Conservation (phyloP, 2,797 vertebrate species). For the Periophthalmus magnuspinnatus region DNA sequence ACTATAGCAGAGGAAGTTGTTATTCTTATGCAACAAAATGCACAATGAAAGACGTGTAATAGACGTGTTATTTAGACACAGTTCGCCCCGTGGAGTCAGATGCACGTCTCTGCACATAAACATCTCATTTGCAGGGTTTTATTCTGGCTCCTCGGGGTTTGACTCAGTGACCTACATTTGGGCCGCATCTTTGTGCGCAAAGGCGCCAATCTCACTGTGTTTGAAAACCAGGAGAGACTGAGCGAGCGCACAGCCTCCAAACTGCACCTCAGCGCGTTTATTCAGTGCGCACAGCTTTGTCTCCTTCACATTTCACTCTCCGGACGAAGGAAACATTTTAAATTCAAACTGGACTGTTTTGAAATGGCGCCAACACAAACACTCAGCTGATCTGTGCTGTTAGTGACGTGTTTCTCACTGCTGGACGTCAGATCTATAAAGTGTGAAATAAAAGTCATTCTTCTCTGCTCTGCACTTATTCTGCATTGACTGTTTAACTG, state of each 20-base stretch:
- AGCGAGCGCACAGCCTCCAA: conserved; percentile 21
- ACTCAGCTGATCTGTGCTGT: conserved; percentile 53
- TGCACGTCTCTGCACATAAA: neutral
- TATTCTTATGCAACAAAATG: conserved; percentile 51
- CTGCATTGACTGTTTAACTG: too few species aligned
- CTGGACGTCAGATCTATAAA: neutral
- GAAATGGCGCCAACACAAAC: conserved; percentile 73
- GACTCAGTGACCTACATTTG: conserved; percentile 80
- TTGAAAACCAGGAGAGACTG: conserved; percentile 81
- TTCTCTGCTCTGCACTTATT: neutral
- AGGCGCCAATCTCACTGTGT: conserved; percentile 80
- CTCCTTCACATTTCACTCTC: neutral
- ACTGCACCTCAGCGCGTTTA: rapidly evolving
- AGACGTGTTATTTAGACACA: neutral
- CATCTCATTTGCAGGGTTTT: neutral
- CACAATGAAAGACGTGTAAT: conserved; percentile 15
- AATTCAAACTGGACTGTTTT: neutral
- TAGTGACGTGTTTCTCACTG: conserved; percentile 1
- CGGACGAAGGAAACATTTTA: neutral
- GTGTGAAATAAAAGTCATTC: too few species aligned
- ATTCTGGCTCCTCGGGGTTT: conserved; percentile 39
- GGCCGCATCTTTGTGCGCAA: conserved; percentile 76
- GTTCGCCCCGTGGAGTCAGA: rapidly evolving
- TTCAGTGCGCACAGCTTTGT: too few species aligned
- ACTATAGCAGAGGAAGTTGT: conserved; percentile 49